phyloP scores from a whole-genome alignment of 2,888 invertebrate genomes.

The Melangyna quadrimaculata region DNA sequence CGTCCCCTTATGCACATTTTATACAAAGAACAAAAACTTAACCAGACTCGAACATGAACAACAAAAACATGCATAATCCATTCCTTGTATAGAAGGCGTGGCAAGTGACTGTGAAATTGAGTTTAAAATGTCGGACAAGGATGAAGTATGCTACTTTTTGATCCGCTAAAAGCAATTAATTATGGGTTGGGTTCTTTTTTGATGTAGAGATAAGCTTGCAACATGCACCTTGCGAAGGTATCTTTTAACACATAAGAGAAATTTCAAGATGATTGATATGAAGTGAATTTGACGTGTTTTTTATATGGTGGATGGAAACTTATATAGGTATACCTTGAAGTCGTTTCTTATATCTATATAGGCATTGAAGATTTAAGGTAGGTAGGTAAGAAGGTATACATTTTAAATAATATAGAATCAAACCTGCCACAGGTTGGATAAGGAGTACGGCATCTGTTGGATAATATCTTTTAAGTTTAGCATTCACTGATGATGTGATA shows the following conservation, averaged over 20 bases:
- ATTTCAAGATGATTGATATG: constrained; percentile 10
- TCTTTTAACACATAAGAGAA: too few relatives aligned
- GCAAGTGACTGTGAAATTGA: constrained; percentile 60
- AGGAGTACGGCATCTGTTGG: too few relatives aligned
- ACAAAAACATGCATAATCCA: constrained; percentile 6
- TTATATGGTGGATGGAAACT: not conserved
- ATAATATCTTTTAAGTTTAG: too few relatives aligned
- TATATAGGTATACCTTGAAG: not conserved
- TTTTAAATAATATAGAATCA: too few relatives aligned
- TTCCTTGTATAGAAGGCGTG: constrained; percentile 56
- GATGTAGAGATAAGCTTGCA: constrained; percentile 1
- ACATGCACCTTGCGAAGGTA: constrained; percentile 4
- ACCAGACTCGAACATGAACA: not conserved
- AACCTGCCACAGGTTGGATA: too few relatives aligned
- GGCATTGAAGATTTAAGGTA: too few relatives aligned
- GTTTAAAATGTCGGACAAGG: constrained; percentile 64
- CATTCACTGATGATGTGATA: too few relatives aligned
- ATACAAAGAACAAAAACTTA: not conserved
- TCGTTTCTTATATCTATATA: too few relatives aligned
- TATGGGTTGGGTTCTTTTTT: constrained; percentile 16
- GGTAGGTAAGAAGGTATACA: too few relatives aligned
- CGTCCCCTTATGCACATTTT: not conserved
- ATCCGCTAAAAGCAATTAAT: constrained; percentile 53
- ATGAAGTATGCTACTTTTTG: constrained; percentile 13
- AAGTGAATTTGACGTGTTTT: not conserved